These are phyloP conservation scores for Sphaerolaimus hirsutus DNA, from an alignment of 2,888 invertebrate species.

Conservation along the genomic window DNA sequence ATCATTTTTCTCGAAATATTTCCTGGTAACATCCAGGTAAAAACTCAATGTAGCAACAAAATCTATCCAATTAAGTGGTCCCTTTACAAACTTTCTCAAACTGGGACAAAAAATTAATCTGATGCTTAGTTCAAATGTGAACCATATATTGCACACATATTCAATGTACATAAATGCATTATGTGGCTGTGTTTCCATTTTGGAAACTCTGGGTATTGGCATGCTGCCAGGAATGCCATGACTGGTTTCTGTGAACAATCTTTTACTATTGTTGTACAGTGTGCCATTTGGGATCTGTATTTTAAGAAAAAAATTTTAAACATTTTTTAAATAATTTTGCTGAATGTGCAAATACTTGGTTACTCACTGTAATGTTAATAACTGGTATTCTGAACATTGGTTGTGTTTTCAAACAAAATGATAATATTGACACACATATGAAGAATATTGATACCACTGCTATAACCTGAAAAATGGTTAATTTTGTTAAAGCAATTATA, in stretches of 20 bases:
- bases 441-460: conserved; percentile 76
- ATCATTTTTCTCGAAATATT: too few relatives aligned
- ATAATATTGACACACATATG: conserved; percentile 72
- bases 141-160: conserved; percentile 77
- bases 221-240: too few relatives aligned
- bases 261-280: too few relatives aligned
- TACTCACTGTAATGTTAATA: too few relatives aligned
- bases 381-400: conserved; percentile 73
- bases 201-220: too few relatives aligned
- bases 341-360: too few relatives aligned
- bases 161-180: conserved; percentile 64
- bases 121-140: conserved; percentile 66
- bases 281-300: too few relatives aligned
- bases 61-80: conserved; percentile 76
- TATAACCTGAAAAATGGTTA: conserved; percentile 63
- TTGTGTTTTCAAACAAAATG: conserved; percentile 77
- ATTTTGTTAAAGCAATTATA: too few relatives aligned
- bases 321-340: too few relatives aligned
- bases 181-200: conserved; percentile 31
- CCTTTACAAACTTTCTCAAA: conserved; percentile 42
- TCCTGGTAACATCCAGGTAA: conserved; percentile 70
- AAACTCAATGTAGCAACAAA: conserved; percentile 72
- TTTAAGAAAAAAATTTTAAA: too few relatives aligned
- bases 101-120: conserved; percentile 57
- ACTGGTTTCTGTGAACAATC: too few relatives aligned